These are phyloP conservation scores for Cephus rjabovi DNA, from an alignment of 2,888 invertebrate genomes.

Conservation along the genomic window DNA sequence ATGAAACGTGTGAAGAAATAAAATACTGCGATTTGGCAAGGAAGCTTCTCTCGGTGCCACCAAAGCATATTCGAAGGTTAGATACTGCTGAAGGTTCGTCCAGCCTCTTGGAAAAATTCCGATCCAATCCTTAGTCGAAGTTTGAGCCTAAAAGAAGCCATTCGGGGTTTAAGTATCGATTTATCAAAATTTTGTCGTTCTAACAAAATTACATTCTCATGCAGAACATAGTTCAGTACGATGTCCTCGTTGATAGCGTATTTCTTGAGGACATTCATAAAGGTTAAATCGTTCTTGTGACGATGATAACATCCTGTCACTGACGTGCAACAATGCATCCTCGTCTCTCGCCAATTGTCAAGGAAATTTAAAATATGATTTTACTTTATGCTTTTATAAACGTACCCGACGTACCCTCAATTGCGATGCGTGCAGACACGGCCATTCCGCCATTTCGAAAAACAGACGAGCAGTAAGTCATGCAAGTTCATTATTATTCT, in stretches of 20 bases:
- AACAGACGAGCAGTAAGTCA: neutral
- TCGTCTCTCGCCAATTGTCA: neutral
- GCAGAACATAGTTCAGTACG: slow-evolving; percentile 28
- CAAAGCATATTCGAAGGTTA: slow-evolving; percentile 38
- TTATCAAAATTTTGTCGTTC: neutral
- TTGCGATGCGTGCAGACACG: neutral
- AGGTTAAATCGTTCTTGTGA: slow-evolving; percentile 24
- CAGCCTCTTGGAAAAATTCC: slow-evolving; percentile 37
- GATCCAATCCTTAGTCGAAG: slow-evolving; percentile 37
- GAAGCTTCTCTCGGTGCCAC: slow-evolving; percentile 16
- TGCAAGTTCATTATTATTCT: neutral
- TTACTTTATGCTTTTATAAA: neutral
- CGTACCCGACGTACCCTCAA: neutral
- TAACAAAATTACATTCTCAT: slow-evolving; percentile 23
- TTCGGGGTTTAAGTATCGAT: neutral
- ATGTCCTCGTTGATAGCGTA: slow-evolving; percentile 30
- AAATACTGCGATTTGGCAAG: slow-evolving; percentile 13
- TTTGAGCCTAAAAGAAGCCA: slow-evolving; percentile 24
- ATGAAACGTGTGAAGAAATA: slow-evolving; percentile 29
- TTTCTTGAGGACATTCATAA: slow-evolving; percentile 27
- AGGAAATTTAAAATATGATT: neutral
- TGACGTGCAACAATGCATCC: slow-evolving; percentile 28
- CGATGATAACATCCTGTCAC: slow-evolving; percentile 21
- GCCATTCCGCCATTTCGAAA: neutral
- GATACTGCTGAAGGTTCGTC: slow-evolving; percentile 37